Base-by-base conservation (phyloP, 2,797 vertebrate genomes). In the Limosa lapponica region DNA sequence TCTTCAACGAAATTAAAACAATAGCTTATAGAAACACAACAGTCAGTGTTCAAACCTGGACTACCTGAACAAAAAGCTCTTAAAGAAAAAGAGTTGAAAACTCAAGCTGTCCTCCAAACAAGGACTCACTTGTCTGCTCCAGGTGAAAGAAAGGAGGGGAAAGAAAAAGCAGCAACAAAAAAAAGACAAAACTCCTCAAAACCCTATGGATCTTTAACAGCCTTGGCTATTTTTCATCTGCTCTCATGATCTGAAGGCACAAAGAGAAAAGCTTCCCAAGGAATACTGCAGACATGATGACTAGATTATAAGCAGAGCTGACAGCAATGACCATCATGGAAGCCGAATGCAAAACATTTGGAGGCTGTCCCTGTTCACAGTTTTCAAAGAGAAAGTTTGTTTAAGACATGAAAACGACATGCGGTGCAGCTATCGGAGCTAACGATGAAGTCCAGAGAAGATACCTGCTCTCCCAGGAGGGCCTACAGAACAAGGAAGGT, bases 361-460 rank as follows among this genome's bases (percentile, higher is more conserved):
- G 13, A 89, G 48, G 43, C 22, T 49, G 52, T 44, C 17, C 28
- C 41, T 32, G 49, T 48, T 59, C 19, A 61, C 15, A 34, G 6
- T 39, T 83, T 71, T 66, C 14, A 58, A 32, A 48, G 39, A 34
- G 16, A 8, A 71, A 48, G 13, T 82, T 57, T 67, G 52, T 32
- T 39, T 57, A 34, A 32, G 30, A 6, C 30, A 73, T 23, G 49
- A 44, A 43, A 48, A 24, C 11, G 19, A 34, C 15, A 39, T 1
- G 34, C 6, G 37, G 23, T 11, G 19, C 3, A 41, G 89, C 23
- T 80, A 19, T 5, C 28, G 16, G 46, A 92, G 66, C 24, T 61
- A 36, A 32, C 0, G 0, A 23, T 0, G 25, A 30, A 64, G n/a
- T 23, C 23, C 44, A 61, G 46, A 44, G 44, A 37, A 51, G 22